Conservation (phyloP, 2,797 vertebrate species). For the Furcifer pardalis region DNA sequence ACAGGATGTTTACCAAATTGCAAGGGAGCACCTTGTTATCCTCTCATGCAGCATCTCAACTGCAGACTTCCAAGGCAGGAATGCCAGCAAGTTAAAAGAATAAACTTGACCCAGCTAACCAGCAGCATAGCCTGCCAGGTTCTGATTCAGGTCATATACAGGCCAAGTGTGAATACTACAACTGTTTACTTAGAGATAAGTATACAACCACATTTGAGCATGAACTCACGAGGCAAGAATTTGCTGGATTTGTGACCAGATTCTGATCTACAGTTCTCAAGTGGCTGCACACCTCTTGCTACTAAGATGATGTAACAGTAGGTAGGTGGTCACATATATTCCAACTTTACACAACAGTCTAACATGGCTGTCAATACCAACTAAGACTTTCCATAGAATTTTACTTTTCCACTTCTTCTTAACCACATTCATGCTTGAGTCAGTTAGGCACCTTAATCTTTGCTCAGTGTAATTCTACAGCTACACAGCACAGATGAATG, state of each 20-base stretch:
- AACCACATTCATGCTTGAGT: not conserved
- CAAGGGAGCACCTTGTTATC: not conserved
- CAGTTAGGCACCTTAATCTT: not conserved
- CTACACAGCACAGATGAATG: not conserved
- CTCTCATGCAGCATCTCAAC: not conserved
- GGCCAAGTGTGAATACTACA: not conserved
- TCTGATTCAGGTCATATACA: not conserved
- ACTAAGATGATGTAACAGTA: too few species aligned
- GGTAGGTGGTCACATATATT: not conserved
- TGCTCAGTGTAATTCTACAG: conserved; percentile 8
- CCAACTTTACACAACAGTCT: not conserved
- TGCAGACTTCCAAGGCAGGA: not conserved
- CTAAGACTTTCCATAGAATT: not conserved
- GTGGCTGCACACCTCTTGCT: not conserved
- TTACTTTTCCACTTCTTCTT: not conserved
- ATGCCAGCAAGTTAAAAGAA: too few species aligned
- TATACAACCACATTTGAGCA: too few species aligned
- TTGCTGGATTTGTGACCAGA: not conserved
- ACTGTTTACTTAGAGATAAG: not conserved
- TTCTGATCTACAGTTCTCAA: not conserved
- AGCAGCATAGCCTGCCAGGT: too few species aligned
- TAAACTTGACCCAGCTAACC: not conserved
- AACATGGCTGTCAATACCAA: not conserved
- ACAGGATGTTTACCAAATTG: not conserved
- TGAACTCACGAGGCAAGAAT: not conserved